Base-by-base conservation (phyloP, 2,888 invertebrate species). In the Chymomyza caudatula region DNA sequence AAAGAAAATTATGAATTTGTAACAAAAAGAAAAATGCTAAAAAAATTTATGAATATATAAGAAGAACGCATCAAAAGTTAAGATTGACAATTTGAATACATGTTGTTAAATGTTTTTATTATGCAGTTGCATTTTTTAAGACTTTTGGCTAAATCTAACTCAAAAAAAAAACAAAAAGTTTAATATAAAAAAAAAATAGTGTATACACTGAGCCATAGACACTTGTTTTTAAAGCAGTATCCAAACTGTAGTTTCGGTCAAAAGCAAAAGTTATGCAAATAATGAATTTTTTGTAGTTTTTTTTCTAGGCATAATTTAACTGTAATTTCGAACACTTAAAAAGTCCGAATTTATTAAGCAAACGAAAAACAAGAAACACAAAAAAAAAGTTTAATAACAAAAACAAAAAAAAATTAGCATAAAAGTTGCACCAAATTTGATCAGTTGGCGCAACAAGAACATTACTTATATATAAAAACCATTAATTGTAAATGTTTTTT, bases 311-410 rank as follows among this genome's bases (percentile, higher is more conserved):
- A 67, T 67, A 71, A 71, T 75, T 71, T 71, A 69, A 72, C 75
- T 82, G 69, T 74, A 86, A 82, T 78, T 86, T 82, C 78, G 81
- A 86, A 79, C 76, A 82, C 79, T 77, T 82, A 73, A 73, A 85
- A 88, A 87, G 87, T 87, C 87, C 87, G 88, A 87, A 87, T 88
- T 87, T 87, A 87, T 86, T 74, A 67, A 56, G 58, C 67, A 68
- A 74, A 60, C 55, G 69, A 53, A 57, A 65, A 66, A 66, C 47
- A 69, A 51, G 51, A 22, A 51, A 20, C 17, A 51, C 11, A 51
- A 62, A 63, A 60, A 58, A 49, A 60, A 63, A 66, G 53, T 15
- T 29, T 25, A 63, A 62, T 67, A 63, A 68, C 54, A 69, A 58
- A 47, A 52, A 59, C 6, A 52, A 22, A 53, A 20, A 56, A 43